Base-by-base conservation (phyloP, 2,797 vertebrate species). In the Austrolebias charrua region DNA sequence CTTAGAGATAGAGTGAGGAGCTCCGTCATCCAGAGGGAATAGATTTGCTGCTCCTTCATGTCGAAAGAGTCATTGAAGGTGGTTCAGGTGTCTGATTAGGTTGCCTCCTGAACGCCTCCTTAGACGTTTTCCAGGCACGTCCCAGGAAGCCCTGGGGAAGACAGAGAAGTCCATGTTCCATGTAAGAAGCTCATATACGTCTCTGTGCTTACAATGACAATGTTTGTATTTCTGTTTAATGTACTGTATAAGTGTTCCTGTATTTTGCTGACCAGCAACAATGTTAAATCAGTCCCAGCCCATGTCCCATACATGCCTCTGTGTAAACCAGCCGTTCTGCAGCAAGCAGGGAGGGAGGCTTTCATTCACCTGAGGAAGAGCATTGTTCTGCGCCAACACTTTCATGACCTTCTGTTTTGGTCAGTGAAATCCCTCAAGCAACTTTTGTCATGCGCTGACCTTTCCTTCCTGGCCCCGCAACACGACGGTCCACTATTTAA, bases 351-450 rank as follows among this genome's bases (percentile, higher is more conserved):
- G 43, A 76, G 57, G 14, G 38, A 68, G 60, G 69, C 55, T 80
- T 77, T 40, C 66, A 66, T 38, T 80, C 38, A 60, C 80, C 46
- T 4, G 57, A 73, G 63, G 69, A 74, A 52, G 63, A 82, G 73
- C 64, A 70, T 66, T 81, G 69, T 70, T 80, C 29, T 35, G 72
- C 13, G 55, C 66, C 61, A 51, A 59, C 77, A 83, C 80, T 78
- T 85, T 43, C 63, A 58, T 86, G 86, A 90, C 88, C 90, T 90
- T 90, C 81, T 85, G 80, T 78, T 86, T 69, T 81, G 79, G 85
- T 82, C 81, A 70, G 69, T 55, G 60, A 76, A 86, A 51, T 82
- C 84, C 88, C 87, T 68, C 64, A 55, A 89, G 87, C 83, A 81
- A 74, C 78, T 80, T 88, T 84, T 87, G 86, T 82, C 82, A 72